Percentiles rank a stretch among this genome's conserved stretches.
These are phyloP conservation scores for Actenoides lindsayi DNA, from an alignment of 2,113 vertebrate genomes.

Conservation along the genomic window DNA sequence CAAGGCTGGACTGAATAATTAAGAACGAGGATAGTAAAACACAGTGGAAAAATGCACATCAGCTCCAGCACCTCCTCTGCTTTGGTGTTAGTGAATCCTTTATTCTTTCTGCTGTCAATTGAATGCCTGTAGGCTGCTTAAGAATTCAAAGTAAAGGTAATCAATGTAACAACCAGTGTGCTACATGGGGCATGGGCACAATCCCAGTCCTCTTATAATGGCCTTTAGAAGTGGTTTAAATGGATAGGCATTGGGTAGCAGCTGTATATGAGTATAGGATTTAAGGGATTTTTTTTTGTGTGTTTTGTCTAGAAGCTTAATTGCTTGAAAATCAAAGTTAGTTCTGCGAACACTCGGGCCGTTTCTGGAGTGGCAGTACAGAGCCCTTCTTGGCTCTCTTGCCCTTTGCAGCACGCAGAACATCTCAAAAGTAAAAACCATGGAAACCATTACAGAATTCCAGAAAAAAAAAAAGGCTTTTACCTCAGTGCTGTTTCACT, in stretches of 20 bases:
- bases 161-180: neutral
- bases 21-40: neutral
- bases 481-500: neutral
- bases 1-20: neutral
- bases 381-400: neutral
- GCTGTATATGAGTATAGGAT: neutral
- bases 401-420: neutral
- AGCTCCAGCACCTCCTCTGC: neutral
- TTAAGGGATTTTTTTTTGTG: neutral
- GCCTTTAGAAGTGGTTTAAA: conserved; percentile 18
- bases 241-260: neutral
- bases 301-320: neutral
- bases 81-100: neutral
- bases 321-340: neutral
- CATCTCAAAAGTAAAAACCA: neutral
- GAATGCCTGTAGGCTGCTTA: neutral
- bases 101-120: neutral
- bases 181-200: neutral
- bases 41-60: neutral
- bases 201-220: neutral
- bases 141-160: neutral
- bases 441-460: neutral
- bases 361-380: rapidly evolving
- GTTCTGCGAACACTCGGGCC: neutral
- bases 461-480: neutral